phyloP scores from a whole-genome alignment of 1,140 invertebrate genomes.

The Hylaeus anthracinus region DNA sequence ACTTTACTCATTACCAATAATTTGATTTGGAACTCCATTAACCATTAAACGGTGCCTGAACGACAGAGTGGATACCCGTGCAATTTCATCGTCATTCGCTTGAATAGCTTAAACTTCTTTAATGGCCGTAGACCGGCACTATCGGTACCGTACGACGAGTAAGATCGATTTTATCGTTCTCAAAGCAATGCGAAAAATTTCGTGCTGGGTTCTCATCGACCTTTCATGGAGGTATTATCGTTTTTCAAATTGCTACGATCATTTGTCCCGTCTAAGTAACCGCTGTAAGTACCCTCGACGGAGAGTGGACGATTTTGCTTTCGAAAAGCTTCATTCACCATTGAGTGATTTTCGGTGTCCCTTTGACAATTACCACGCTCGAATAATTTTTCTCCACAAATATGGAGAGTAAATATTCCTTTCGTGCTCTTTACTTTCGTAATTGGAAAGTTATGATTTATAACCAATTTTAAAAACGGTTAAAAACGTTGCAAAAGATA shows the following conservation, averaged over 20 bases:
- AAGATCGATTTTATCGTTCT: conserved; percentile 39
- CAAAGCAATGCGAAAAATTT: conserved; percentile 23
- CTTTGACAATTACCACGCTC: neutral
- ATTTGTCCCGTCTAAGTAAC: neutral
- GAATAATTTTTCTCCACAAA: no score
- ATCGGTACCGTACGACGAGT: conserved; percentile 48
- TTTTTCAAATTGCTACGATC: neutral
- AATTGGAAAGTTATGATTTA: no score
- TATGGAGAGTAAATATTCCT: no score
- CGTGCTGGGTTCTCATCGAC: neutral
- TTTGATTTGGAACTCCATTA: conserved; percentile 79
- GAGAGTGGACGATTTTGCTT: neutral
- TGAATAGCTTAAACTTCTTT: conserved; percentile 71
- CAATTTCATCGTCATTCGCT: conserved; percentile 71
- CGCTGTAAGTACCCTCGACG: neutral
- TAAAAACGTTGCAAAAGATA: no score
- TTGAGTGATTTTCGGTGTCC: neutral
- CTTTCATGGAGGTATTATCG: neutral
- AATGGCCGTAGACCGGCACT: conserved; percentile 54
- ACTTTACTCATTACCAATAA: conserved; percentile 78
- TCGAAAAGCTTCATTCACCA: neutral
- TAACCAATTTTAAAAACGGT: no score
- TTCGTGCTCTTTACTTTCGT: no score
- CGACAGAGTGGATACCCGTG: conserved; percentile 72
- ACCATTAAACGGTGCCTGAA: conserved; percentile 74